Percentiles rank a stretch among this genome's conserved stretches.
phyloP scores from a whole-genome alignment of 2,113 vertebrate species.

The Saccopteryx leptura region DNA sequence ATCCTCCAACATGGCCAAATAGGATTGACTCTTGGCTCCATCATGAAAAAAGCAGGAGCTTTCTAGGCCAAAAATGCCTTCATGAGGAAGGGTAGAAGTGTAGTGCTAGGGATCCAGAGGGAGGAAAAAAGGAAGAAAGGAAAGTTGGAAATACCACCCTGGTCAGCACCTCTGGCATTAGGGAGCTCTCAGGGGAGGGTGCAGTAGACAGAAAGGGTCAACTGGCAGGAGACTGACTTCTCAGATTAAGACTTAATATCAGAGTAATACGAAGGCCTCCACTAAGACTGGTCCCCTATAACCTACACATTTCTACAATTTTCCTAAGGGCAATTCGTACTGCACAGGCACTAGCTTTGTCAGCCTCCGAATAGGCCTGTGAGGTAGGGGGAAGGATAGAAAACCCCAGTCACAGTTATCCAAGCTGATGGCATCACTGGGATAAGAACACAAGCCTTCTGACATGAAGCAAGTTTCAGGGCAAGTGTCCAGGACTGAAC shows the following conservation, averaged over 20 bases:
- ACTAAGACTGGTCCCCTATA: background rate
- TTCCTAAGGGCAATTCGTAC: constrained; percentile 13
- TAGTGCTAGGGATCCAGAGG: background rate
- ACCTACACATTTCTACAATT: background rate
- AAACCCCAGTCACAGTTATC: background rate
- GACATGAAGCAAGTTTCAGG: background rate
- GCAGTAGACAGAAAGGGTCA: background rate
- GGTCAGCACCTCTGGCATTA: constrained; percentile 33
- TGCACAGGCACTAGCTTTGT: background rate
- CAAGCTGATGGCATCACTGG: constrained; percentile 22
- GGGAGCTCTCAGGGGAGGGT: background rate
- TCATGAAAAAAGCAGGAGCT: background rate
- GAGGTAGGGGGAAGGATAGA: constrained; percentile 53
- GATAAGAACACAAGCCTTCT: background rate
- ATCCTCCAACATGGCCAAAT: background rate
- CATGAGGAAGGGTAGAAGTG: background rate
- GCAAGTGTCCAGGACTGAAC: background rate
- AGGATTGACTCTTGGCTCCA: background rate
- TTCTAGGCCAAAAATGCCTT: background rate
- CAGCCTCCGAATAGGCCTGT: background rate
- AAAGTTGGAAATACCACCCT: background rate
- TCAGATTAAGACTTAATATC: constrained; percentile 2
- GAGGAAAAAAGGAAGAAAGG: background rate
- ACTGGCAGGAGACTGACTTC: background rate
- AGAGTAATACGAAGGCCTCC: background rate